Conservation (phyloP, 1,140 invertebrate genomes). For the Sogatella furcifera region DNA sequence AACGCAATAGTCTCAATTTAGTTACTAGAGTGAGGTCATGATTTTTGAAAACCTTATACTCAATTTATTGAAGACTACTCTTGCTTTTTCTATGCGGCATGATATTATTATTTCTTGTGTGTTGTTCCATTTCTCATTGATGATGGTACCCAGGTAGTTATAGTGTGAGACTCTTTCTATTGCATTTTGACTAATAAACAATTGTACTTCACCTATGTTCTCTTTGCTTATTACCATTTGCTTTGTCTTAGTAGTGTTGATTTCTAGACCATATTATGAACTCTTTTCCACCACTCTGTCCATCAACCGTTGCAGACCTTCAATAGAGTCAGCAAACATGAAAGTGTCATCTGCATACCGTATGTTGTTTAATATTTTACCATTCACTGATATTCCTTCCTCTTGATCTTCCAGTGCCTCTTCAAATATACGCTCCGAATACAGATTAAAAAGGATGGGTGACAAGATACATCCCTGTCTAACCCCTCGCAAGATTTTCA, state of each 20-base stretch:
- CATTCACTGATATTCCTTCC: not conserved
- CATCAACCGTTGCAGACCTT: too few species aligned
- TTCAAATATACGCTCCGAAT: not conserved
- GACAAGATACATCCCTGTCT: conserved; percentile 9
- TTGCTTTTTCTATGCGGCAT: conserved; percentile 11
- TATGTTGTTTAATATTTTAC: conserved; percentile 1
- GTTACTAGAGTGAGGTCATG: conserved; percentile 1
- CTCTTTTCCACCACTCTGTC: too few species aligned
- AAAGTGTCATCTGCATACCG: conserved; percentile 14
- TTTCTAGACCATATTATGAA: too few species aligned
- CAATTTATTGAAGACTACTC: conserved; percentile 9
- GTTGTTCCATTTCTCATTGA: too few species aligned
- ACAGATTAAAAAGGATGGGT: not conserved
- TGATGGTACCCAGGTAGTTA: too few species aligned
- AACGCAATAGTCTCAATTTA: conserved; percentile 3
- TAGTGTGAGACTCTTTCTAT: too few species aligned
- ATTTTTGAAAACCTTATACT: conserved; percentile 1
- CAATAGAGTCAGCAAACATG: conserved; percentile 6
- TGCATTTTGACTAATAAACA: too few species aligned
- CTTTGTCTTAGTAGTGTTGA: too few species aligned
- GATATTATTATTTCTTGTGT: not conserved
- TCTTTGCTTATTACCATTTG: too few species aligned
- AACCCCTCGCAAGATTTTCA: conserved; percentile 6
- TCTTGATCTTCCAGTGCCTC: not conserved
- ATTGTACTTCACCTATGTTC: too few species aligned